A percentile compares a stretch with the other conserved stretches of the same genome.
Conservation (phyloP, 2,888 invertebrate species). For the Cephonodes hylas region DNA sequence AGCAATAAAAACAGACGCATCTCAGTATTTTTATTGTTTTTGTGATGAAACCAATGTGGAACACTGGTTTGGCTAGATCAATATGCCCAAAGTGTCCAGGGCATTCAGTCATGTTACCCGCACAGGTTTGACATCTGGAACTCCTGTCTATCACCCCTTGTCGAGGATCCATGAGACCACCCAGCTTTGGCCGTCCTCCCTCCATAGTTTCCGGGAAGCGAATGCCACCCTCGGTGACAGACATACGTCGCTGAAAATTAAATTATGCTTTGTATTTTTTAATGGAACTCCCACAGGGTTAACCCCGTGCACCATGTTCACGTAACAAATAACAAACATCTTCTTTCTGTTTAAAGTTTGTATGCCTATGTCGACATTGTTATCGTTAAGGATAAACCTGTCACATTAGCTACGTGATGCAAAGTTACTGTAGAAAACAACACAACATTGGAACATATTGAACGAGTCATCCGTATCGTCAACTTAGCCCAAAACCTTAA, state of each 20-base stretch:
- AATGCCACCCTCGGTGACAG: constrained; percentile 98
- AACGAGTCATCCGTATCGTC: neutral
- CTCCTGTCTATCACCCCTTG: constrained; percentile 98
- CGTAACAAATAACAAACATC: neutral
- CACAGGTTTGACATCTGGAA: constrained; percentile 97
- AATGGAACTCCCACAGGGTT: neutral
- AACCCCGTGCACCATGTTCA: neutral
- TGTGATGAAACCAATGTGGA: constrained; percentile 98
- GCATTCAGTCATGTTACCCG: constrained; percentile 98
- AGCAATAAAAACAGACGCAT: constrained; percentile 99
- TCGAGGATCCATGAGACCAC: constrained; percentile 99
- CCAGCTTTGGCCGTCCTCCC: constrained; percentile 97
- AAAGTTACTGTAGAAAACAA: neutral
- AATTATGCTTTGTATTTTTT: neutral
- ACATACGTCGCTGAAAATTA: constrained; percentile 93
- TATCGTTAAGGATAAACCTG: neutral
- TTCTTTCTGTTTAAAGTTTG: neutral
- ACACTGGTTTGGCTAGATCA: constrained; percentile 98
- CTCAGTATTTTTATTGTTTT: constrained; percentile 98
- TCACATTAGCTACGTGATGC: neutral
- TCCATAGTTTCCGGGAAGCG: constrained; percentile 99
- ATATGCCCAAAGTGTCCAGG: constrained; percentile 99
- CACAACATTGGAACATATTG: neutral
- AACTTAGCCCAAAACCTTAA: neutral
- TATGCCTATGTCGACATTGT: neutral